A percentile compares a stretch with the other conserved stretches of the same genome.
Conservation (phyloP, 2,797 vertebrate genomes). For the Semotilus atromaculatus region DNA sequence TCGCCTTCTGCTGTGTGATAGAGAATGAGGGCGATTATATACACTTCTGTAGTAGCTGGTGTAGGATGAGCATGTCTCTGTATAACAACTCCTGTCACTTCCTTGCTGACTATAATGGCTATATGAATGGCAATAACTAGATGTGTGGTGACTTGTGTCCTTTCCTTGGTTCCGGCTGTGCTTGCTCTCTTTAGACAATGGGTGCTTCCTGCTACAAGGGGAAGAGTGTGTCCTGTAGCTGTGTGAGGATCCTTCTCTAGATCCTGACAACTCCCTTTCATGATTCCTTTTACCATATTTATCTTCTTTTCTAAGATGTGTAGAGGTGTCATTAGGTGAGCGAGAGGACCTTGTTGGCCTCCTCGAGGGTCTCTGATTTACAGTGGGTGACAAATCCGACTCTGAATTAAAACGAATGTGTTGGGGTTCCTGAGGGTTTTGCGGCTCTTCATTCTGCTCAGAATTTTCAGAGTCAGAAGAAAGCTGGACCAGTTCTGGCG, state of each 20-base stretch:
- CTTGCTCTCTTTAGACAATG: constrained; percentile 60
- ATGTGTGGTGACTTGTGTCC: constrained; percentile 57
- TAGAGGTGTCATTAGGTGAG: constrained; percentile 31
- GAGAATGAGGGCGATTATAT: constrained; percentile 41
- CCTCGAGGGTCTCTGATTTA: constrained; percentile 43
- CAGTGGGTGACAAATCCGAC: constrained; percentile 70
- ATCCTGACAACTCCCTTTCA: constrained; percentile 64
- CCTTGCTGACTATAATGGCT: constrained; percentile 76
- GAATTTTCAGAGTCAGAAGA: constrained; percentile 90
- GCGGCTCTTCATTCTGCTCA: constrained; percentile 71
- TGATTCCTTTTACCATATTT: constrained; percentile 24
- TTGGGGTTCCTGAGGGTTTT: constrained; percentile 71
- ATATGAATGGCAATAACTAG: constrained; percentile 72
- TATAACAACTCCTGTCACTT: constrained; percentile 55
- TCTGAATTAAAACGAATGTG: constrained; percentile 79
- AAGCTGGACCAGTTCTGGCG: constrained; percentile 91
- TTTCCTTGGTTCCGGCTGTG: constrained; percentile 75
- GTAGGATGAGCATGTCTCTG: constrained; percentile 65
- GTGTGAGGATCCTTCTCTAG: constrained; percentile 67
- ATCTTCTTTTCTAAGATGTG: neutral
- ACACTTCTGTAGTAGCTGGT: constrained; percentile 61
- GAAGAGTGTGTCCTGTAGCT: constrained; percentile 75
- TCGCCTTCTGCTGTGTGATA: constrained; percentile 60
- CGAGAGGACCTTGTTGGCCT: constrained; percentile 38
- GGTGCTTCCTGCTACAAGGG: constrained; percentile 77